Evolutionary conservation across 1,140 invertebrate species (phyloP).

Genomic region (Zaprionus inermis): DNA sequence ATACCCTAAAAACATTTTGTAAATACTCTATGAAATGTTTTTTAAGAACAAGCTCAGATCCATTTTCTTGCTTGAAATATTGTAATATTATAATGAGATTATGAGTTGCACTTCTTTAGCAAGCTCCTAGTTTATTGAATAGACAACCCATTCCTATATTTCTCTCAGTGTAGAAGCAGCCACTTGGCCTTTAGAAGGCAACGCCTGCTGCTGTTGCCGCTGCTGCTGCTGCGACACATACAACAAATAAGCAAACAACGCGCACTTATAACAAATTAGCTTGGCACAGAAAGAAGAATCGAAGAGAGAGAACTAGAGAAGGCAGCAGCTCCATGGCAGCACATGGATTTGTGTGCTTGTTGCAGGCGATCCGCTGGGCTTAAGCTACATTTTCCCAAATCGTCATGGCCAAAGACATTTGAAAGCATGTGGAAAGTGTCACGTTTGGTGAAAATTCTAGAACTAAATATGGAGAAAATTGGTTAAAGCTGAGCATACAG

Average conservation of each 20-base stretch:
- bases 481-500: slow-evolving; percentile 67
- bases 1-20: too few species aligned
- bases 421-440: slow-evolving; percentile 78
- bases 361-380: slow-evolving; percentile 18
- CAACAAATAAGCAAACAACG: slow-evolving; percentile 64
- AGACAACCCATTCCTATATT: not conserved
- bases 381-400: slow-evolving; percentile 46
- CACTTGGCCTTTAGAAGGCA: slow-evolving; percentile 59
- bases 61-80: too few species aligned
- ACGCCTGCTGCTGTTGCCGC: slow-evolving; percentile 22
- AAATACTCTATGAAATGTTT: too few species aligned
- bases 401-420: slow-evolving; percentile 50
- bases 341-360: slow-evolving; percentile 16
- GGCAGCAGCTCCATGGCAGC: too few species aligned
- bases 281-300: slow-evolving; percentile 40
- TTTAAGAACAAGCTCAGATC: too few species aligned
- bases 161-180: not conserved
- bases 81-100: too few species aligned
- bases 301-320: slow-evolving; percentile 18
- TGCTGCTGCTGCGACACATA: slow-evolving; percentile 40
- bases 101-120: not conserved
- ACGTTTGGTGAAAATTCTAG: slow-evolving; percentile 68
- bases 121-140: not conserved
- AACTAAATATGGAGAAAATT: slow-evolving; percentile 82
- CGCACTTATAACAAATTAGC: slow-evolving; percentile 65